Percentiles rank a stretch among this genome's conserved stretches.
phyloP scores from a whole-genome alignment of 1,140 invertebrate species.

The Globodera rostochiensis region DNA sequence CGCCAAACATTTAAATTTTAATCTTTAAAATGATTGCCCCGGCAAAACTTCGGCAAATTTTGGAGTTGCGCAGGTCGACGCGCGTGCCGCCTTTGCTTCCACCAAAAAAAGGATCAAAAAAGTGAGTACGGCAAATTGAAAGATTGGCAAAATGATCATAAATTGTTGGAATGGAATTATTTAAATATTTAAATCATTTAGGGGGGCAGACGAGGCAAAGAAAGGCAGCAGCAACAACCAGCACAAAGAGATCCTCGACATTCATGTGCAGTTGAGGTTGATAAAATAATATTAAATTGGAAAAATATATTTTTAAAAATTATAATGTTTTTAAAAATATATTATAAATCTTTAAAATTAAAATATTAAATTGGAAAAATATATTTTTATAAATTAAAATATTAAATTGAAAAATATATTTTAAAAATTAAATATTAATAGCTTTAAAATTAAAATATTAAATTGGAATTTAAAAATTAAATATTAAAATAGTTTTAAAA shows the following conservation, averaged over 20 bases:
- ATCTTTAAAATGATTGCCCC: constrained; percentile 23
- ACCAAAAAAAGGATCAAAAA: constrained; percentile 48
- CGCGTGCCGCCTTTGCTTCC: constrained; percentile 63
- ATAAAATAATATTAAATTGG: not conserved
- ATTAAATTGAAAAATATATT: too few relatives aligned
- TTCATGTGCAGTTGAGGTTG: constrained; percentile 52
- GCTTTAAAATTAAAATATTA: too few relatives aligned
- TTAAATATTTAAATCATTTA: not conserved
- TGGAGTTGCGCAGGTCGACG: constrained; percentile 73
- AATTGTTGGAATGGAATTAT: not conserved
- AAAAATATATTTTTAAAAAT: too few relatives aligned
- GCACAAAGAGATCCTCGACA: constrained; percentile 51
- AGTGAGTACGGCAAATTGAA: not conserved
- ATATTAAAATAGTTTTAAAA: too few relatives aligned
- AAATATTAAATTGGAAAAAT: too few relatives aligned
- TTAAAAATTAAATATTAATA: too few relatives aligned
- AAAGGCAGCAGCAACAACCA: not conserved
- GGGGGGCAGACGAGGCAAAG: constrained; percentile 33
- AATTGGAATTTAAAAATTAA: too few relatives aligned
- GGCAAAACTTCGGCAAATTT: constrained; percentile 67
- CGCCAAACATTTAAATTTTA: not conserved
- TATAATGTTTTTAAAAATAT: too few relatives aligned
- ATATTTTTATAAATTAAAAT: too few relatives aligned
- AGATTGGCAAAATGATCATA: not conserved
- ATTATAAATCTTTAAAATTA: too few relatives aligned